These are phyloP conservation scores for Mongoloraphidia duomilia DNA, from an alignment of 2,888 invertebrate species.

Conservation along the genomic window DNA sequence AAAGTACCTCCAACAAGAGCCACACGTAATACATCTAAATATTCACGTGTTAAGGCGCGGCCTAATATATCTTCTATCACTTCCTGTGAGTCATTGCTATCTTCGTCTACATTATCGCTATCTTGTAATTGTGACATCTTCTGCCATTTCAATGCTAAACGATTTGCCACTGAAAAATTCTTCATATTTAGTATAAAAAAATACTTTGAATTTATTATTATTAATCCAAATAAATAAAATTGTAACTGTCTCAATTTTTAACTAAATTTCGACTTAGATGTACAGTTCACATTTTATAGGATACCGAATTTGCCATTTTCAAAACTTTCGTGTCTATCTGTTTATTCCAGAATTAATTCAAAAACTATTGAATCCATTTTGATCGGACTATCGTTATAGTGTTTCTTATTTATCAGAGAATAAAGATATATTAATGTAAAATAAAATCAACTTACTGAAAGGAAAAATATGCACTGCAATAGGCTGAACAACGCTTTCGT, in stretches of 20 bases:
- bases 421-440: no score
- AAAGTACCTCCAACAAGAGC: constrained; percentile 56
- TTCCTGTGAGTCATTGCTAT: constrained; percentile 64
- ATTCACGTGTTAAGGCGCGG: constrained; percentile 73
- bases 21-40: constrained; percentile 65
- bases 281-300: no score
- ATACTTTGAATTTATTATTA: no score
- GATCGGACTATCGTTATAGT: no score
- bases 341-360: no score
- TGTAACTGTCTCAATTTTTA: no score
- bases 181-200: neutral
- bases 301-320: no score
- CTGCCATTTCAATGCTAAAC: constrained; percentile 64
- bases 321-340: no score
- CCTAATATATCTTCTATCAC: constrained; percentile 77
- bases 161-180: constrained; percentile 41
- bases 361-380: no score
- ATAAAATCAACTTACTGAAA: constrained; percentile 44
- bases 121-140: constrained; percentile 63
- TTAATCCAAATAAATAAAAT: no score
- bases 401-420: no score
- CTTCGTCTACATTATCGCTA: constrained; percentile 61
- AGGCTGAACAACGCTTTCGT: constrained; percentile 61
- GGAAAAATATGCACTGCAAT: constrained; percentile 64
- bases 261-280: no score